Percentiles rank a stretch among this genome's conserved stretches.
Evolutionary conservation across 2,113 vertebrate genomes (phyloP).

Genomic region (Fukomys damarensis): DNA sequence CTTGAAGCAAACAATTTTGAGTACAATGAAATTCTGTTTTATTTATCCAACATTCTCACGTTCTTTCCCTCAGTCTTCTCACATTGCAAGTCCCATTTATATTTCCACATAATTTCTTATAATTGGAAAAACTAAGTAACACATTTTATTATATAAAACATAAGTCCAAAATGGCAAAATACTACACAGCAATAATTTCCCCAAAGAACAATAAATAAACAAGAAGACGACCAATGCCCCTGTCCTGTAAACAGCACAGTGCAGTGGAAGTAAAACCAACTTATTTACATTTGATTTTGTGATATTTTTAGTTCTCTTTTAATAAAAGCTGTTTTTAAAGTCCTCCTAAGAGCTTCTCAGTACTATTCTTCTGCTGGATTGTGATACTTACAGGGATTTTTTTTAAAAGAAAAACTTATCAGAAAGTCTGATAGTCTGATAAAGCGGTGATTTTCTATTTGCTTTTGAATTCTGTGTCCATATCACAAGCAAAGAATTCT

Average conservation of each 20-base stretch:
- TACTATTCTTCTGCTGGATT: constrained; percentile 60
- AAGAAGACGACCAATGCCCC: not conserved
- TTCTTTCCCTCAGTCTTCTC: not conserved
- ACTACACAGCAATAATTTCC: constrained; percentile 36
- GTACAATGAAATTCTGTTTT: not conserved
- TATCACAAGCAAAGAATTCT: constrained; percentile 76
- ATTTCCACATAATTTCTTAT: not conserved
- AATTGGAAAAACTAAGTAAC: not conserved
- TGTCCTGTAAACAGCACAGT: not conserved
- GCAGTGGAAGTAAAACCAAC: not conserved
- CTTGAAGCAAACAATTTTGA: constrained; percentile 6
- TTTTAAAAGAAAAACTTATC: constrained; percentile 54
- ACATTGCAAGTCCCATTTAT: not conserved
- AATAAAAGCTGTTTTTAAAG: constrained; percentile 67
- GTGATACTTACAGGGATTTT: constrained; percentile 43
- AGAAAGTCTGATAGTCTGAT: constrained; percentile 72
- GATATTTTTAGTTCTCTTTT: constrained; percentile 45
- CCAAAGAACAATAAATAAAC: constrained; percentile 40
- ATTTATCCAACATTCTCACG: not conserved
- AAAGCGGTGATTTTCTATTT: constrained; percentile 76
- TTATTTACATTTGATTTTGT: constrained; percentile 55
- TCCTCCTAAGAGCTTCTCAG: not conserved
- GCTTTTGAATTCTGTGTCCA: constrained; percentile 79
- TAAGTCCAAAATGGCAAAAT: not conserved
- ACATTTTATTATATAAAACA: not conserved